phyloP scores from a whole-genome alignment of 53 echinoderm and acorn worm species.

The Crossaster papposus region DNA sequence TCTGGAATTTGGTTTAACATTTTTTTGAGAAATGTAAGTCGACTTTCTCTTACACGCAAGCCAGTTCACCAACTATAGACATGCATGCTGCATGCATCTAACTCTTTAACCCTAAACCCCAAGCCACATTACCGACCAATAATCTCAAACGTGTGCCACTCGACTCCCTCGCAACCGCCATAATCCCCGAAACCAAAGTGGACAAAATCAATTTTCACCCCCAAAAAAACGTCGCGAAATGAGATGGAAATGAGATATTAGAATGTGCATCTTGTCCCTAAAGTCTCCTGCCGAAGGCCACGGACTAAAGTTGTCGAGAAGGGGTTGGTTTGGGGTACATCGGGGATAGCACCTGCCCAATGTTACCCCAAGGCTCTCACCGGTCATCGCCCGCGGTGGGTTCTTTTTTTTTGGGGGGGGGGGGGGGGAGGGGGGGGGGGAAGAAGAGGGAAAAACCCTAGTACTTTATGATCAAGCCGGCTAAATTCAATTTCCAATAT shows the following conservation, averaged over 20 bases:
- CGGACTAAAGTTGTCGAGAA: not conserved
- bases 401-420: no score
- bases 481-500: slow-evolving; percentile 62
- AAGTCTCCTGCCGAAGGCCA: not conserved
- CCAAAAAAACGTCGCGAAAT: not conserved
- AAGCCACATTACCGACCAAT: not conserved
- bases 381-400: slow-evolving; percentile 33
- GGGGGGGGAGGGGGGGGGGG: not conserved
- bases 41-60: not conserved
- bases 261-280: not conserved
- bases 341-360: slow-evolving; percentile 43
- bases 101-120: not conserved
- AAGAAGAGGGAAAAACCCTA: slow-evolving; percentile 10
- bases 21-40: not conserved
- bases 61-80: not conserved
- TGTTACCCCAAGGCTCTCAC: not conserved
- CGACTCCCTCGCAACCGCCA: not conserved
- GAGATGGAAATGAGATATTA: slow-evolving; percentile 13
- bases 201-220: not conserved
- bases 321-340: slow-evolving; percentile 4
- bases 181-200: not conserved
- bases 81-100: not conserved
- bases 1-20: not conserved
- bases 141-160: slow-evolving; percentile 14
- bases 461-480: slow-evolving; percentile 34